Evolutionary conservation across 2,113 vertebrate species (phyloP).

Genomic region (Hoplias malabaricus): DNA sequence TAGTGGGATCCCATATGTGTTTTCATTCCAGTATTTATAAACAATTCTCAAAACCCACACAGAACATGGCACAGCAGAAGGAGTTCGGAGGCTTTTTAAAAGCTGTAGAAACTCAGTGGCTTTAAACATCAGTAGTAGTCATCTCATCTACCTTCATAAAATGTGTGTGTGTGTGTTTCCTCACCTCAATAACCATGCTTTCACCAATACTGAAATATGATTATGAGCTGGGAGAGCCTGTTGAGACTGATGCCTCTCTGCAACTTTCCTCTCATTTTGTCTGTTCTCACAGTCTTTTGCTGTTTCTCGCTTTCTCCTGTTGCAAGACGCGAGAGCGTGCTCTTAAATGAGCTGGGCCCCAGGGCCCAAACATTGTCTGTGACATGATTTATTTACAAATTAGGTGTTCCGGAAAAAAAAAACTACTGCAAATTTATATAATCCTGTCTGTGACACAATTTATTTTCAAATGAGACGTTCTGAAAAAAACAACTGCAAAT

Average conservation of each 20-base stretch:
- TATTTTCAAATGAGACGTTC: too few species aligned
- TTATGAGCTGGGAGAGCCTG: conserved; percentile 14
- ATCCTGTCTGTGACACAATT: conserved; percentile 4
- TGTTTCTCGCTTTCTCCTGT: conserved; percentile 6
- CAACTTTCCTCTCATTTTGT: conserved; percentile 19
- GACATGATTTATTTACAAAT: neutral
- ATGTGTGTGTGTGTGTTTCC: conserved; percentile 19
- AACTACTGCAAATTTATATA: neutral
- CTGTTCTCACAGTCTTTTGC: too few species aligned
- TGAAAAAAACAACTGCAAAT: neutral
- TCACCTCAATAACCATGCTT: conserved; percentile 1
- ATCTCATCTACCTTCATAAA: conserved; percentile 11
- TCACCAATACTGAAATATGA: conserved; percentile 35
- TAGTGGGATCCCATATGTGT: neutral
- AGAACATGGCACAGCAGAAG: neutral
- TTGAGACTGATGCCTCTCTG: conserved; percentile 16
- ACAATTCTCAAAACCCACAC: conserved; percentile 13
- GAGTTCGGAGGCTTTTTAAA: neutral
- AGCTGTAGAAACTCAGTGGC: neutral
- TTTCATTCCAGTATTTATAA: conserved; percentile 8
- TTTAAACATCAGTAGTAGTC: neutral
- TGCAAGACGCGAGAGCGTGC: neutral
- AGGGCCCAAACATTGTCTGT: neutral
- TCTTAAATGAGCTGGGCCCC: neutral
- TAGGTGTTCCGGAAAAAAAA: neutral